A percentile compares a stretch with the other conserved stretches of the same genome.
Evolutionary conservation across 2,888 invertebrate species (phyloP).

Genomic region (Tetranychus truncatus): DNA sequence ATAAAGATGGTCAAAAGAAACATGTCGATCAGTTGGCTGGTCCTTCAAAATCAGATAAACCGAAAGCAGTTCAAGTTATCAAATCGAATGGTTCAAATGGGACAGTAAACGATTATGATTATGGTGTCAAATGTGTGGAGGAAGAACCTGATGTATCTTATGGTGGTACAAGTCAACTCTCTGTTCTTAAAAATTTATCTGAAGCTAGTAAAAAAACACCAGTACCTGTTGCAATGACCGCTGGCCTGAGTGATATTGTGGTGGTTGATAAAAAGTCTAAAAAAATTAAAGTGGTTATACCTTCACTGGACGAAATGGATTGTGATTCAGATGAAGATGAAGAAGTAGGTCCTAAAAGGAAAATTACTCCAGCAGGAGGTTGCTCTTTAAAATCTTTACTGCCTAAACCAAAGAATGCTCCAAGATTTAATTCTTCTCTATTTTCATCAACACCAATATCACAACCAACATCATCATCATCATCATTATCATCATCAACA

Average conservation of each 20-base stretch:
- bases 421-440: background rate
- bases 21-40: too few species aligned
- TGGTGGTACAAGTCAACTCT: background rate
- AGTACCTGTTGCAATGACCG: background rate
- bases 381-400: slow-evolving; percentile 15
- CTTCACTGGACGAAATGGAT: slow-evolving; percentile 5
- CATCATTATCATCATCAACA: background rate
- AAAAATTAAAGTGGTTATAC: background rate
- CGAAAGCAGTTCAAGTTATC: too few species aligned
- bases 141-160: background rate
- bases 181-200: background rate
- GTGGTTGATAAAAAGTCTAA: slow-evolving; percentile 8
- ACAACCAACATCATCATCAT: background rate
- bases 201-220: background rate
- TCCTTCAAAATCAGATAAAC: too few species aligned
- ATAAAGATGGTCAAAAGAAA: background rate
- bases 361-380: slow-evolving; percentile 11
- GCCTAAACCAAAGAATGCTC: slow-evolving; percentile 17
- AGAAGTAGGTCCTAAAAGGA: background rate
- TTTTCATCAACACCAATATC: background rate
- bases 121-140: background rate
- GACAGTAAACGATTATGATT: background rate
- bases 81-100: background rate
- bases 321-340: slow-evolving; percentile 15
- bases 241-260: background rate